Base-by-base conservation (phyloP, 2,888 invertebrate species). In the Spisula solida region DNA sequence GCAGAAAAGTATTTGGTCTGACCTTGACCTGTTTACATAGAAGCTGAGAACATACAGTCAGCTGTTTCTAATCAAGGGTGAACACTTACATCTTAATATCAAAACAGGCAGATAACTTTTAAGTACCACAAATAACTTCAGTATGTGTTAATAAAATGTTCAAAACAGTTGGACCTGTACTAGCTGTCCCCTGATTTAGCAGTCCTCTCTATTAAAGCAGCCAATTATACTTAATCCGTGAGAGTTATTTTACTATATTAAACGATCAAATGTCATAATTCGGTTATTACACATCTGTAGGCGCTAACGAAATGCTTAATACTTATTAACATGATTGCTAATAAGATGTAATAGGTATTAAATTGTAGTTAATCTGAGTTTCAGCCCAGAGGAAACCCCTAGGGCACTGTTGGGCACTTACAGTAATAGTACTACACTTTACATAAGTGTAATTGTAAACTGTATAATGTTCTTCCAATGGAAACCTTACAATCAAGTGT, bases 1-100 rank as follows among this genome's bases (percentile, higher is more conserved):
- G 85, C 85, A 85, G 85, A 78, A 79, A 56, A 51, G 12, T 78
- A 85, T 85, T 79, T 85, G 34, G 34, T 79, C 34, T 25, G 16
- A 34, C 85, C 78, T 79, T 55, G 56, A 60, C 82, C 55, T 29
- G 31, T n/a, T 34, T 66, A 66, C n/a, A 8, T 18, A 20, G 29
- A 25, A 56, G 5, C 25, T 6, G 41, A 31, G 12, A 34, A 34
- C 41, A 29, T n/a, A n/a, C 4, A 16, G 34, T n/a, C 82, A 56
- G 25, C 66, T 66, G 34, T 56, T 41, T 5, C 12, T 66, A 34
- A 34, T 20, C 18, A 55, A 5, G 60, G n/a, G 6, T 66, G 18
- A 41, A 47, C 31, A 41, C 47, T 78, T 34, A 29, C 18, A 34
- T 78, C 20, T 47, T 41, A 0, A 78, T 20, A 70, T 34, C 47